A percentile compares a stretch with the other conserved stretches of the same genome.
These are phyloP conservation scores for Stigmatopora argus DNA, from an alignment of 2,113 vertebrate genomes.

Conservation along the genomic window DNA sequence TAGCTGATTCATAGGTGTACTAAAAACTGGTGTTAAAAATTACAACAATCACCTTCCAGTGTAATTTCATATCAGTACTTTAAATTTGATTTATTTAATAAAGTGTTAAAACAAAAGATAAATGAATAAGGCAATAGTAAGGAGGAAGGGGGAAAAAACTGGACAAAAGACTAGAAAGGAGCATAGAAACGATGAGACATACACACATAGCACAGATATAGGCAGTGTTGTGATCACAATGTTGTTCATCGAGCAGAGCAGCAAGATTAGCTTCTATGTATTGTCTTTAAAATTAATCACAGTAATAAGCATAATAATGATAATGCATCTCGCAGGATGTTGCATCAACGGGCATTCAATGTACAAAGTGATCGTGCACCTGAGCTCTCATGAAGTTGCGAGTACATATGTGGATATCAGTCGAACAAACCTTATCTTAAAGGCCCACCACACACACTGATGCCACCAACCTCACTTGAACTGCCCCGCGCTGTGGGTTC, in stretches of 20 bases:
- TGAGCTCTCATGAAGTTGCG: slow-evolving; percentile 3
- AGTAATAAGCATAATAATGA: neutral
- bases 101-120: no score
- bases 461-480: neutral
- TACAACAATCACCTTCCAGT: slow-evolving; percentile 14
- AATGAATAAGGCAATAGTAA: no score
- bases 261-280: slow-evolving; percentile 15
- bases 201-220: no score
- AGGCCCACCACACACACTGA: neutral
- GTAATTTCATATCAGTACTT: slow-evolving; percentile 6
- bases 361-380: neutral
- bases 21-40: slow-evolving; percentile 24
- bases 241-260: slow-evolving; percentile 3
- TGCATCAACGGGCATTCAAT: slow-evolving; percentile 8
- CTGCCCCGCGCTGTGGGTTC: neutral
- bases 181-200: no score
- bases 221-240: no score
- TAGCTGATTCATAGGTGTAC: slow-evolving; percentile 20
- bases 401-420: neutral
- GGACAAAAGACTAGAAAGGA: no score
- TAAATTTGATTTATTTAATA: no score
- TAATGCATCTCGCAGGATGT: slow-evolving; percentile 7
- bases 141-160: no score
- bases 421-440: slow-evolving; percentile 4
- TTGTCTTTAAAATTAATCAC: slow-evolving; percentile 11